Evolutionary conservation across 2,888 invertebrate genomes (phyloP), one percentile per base, ranked within the genome.

Genomic region (Calliopum simillimum): DNA sequence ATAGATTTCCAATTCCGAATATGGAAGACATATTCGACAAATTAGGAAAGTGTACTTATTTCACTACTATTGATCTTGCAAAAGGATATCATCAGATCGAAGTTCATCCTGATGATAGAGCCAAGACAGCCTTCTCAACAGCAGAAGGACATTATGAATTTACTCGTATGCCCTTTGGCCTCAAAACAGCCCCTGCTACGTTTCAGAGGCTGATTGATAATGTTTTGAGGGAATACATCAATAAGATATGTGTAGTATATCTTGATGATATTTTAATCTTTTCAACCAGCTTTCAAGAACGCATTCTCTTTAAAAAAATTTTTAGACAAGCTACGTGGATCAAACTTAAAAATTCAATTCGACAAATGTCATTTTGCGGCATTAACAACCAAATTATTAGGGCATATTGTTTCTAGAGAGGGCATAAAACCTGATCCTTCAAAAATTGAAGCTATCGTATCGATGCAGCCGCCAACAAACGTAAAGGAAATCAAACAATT

Each of bases 151-250:
- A 72, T 33, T 76, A 73, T 56, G 74, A 77, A 47, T 76, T 70
- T 41, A 16, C 71, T 4, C 43, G 75, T 62, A 75, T 76, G 75
- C 73, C 75, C 8, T 74, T 76, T 67, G 74, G 74, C 0, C 47
- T 75, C n/a, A 76, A 76, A 68, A 75, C 74, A 56, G 76, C 74
- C 12, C 73, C 76, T 51, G 72, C 75, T 4, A 76, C 75, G 1
- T 76, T 78, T 43, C 74, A 76, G 66, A 49, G 74, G 16, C 41
- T 73, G 14, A 76, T 75, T 66, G 74, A 77, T 55, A 70, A 68
- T 23, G 49, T 76, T 3, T 44, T 76, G 1, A 63, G 41, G 5
- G 71, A 73, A 13, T 65, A 67, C 6, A 73, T 75, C 5, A 71
- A 69, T 23, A 72, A 71, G 53, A 71, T 53, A n/a, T n/a, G n/a